Percentiles rank a stretch among this genome's conserved stretches.
Evolutionary conservation across 2,797 vertebrate species (phyloP).

Genomic region (Pyrocephalus nanus): DNA sequence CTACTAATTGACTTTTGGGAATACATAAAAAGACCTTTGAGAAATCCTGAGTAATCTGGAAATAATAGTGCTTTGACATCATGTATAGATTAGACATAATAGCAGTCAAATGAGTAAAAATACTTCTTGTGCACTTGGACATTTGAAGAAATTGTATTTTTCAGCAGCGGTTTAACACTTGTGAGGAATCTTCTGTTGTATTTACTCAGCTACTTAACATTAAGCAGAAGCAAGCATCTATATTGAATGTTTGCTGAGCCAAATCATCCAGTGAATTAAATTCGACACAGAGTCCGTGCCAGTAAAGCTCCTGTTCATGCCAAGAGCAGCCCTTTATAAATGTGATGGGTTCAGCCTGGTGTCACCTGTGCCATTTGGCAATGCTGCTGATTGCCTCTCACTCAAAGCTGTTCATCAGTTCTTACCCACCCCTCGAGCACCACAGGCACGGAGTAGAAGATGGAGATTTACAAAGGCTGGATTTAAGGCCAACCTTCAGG

Average conservation of each 20-base stretch:
- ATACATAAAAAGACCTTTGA: neutral
- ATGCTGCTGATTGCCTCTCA: neutral
- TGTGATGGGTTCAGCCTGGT: neutral
- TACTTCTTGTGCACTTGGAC: neutral
- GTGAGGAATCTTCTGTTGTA: neutral
- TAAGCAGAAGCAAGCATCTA: constrained; percentile 1
- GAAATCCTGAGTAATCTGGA: neutral
- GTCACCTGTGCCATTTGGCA: constrained; percentile 15
- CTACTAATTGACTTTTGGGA: neutral
- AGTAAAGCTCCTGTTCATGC: constrained; percentile 18
- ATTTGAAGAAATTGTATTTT: neutral
- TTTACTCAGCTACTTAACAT: constrained; percentile 3
- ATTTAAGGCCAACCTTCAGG: neutral
- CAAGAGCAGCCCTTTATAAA: constrained; percentile 26
- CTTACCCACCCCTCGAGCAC: neutral
- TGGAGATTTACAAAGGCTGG: neutral
- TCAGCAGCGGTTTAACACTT: neutral
- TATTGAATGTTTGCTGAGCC: neutral
- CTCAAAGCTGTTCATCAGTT: neutral
- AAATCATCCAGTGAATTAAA: constrained; percentile 53
- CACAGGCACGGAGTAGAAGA: neutral
- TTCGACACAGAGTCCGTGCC: neutral
- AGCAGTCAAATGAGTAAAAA: neutral
- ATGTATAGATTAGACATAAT: neutral
- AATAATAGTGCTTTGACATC: neutral